A percentile compares a stretch with the other conserved stretches of the same genome.
These are phyloP conservation scores for Aspidapion aeneum DNA, from an alignment of 2,888 invertebrate genomes.

Conservation along the genomic window DNA sequence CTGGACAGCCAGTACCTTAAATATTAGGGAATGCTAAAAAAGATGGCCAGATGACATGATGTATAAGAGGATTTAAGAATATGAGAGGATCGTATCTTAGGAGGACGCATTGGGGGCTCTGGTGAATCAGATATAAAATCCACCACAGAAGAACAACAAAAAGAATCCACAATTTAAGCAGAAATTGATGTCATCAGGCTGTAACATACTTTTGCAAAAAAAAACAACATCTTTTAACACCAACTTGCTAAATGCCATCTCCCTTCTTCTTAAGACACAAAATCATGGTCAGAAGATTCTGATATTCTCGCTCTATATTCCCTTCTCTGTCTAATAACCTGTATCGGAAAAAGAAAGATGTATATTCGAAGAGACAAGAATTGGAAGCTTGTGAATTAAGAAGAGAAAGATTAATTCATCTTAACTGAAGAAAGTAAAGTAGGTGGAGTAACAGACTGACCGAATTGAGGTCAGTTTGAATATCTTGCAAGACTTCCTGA, in stretches of 20 bases:
- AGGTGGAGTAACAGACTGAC: neutral
- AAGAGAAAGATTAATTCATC: neutral
- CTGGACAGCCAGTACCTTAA: too few relatives aligned
- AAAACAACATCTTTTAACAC: neutral
- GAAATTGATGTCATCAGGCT: neutral
- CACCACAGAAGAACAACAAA: too few relatives aligned
- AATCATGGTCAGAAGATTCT: neutral
- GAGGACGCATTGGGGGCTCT: too few relatives aligned
- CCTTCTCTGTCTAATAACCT: neutral
- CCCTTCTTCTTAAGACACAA: neutral
- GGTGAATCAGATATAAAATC: too few relatives aligned
- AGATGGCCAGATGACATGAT: too few relatives aligned
- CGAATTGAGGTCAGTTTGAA: neutral
- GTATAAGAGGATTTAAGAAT: too few relatives aligned
- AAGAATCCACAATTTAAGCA: too few relatives aligned
- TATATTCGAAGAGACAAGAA: too few relatives aligned
- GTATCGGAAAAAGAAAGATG: neutral
- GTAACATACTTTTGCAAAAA: neutral
- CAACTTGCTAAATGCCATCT: neutral
- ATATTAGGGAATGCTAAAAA: too few relatives aligned
- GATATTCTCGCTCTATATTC: neutral
- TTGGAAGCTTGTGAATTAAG: neutral
- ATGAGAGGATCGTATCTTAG: too few relatives aligned
- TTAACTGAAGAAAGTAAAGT: neutral
- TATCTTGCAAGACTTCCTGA: neutral